Conservation (phyloP, 2,888 invertebrate species). For the Brachyptera putata region DNA sequence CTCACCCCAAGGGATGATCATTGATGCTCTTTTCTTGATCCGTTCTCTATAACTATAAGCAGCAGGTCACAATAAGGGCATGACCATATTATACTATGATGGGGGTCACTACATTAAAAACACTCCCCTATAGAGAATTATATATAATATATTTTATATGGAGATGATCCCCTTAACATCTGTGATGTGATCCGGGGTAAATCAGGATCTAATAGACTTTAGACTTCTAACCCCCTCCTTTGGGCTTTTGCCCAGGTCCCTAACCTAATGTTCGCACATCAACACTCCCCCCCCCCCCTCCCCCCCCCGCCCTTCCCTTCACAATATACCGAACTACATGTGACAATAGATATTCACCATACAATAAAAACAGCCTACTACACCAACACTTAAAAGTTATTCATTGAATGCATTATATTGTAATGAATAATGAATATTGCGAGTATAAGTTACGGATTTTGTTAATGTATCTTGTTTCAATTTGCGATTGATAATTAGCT, state of each 20-base stretch:
- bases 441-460: no score
- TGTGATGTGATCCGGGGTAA: constrained; percentile 28
- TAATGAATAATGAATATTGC: constrained; percentile 1
- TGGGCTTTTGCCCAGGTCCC: constrained; percentile 18
- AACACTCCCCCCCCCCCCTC: constrained; percentile 21
- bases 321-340: no score
- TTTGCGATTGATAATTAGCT: no score
- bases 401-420: neutral
- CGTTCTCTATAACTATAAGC: constrained; percentile 2
- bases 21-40: constrained; percentile 6
- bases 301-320: no score
- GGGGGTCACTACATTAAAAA: neutral
- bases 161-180: constrained; percentile 23
- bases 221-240: constrained; percentile 4
- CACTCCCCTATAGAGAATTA: neutral
- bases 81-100: neutral
- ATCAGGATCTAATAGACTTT: constrained; percentile 32
- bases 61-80: neutral
- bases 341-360: neutral
- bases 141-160: constrained; percentile 5
- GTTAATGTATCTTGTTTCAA: neutral
- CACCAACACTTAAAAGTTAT: constrained; percentile 1
- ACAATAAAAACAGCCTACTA: neutral
- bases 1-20: neutral
- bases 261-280: constrained; percentile 30